Conservation (phyloP, 2,797 vertebrate species). For the Hirundo rustica region DNA sequence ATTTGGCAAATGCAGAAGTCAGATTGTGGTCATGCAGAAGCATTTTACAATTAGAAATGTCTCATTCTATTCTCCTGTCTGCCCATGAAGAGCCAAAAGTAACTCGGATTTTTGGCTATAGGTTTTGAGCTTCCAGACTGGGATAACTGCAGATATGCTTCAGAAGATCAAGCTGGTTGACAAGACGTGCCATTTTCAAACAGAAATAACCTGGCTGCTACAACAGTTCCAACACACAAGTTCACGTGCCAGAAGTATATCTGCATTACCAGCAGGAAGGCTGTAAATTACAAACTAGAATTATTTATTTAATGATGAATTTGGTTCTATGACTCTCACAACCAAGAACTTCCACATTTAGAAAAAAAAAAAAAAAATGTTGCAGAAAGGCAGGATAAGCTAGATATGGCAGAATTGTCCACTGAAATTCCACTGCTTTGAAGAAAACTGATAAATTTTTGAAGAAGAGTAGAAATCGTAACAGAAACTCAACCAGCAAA, state of each 20-base stretch:
- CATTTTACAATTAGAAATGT: slow-evolving; percentile 16
- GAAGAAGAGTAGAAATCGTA: not conserved
- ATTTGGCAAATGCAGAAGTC: slow-evolving; percentile 36
- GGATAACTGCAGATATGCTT: not conserved
- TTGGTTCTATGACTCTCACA: not conserved
- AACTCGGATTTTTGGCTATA: slow-evolving; percentile 4
- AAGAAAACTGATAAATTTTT: not conserved
- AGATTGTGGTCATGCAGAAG: slow-evolving; percentile 25
- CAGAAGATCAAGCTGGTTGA: not conserved
- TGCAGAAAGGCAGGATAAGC: not conserved
- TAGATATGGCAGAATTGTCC: not conserved
- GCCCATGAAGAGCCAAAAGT: slow-evolving; percentile 14
- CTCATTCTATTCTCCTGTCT: slow-evolving; percentile 26
- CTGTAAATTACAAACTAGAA: not conserved
- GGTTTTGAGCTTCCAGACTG: not conserved
- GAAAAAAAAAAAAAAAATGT: no score
- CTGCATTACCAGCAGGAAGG: not conserved
- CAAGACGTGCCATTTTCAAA: not conserved
- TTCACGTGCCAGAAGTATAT: not conserved
- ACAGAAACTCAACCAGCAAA: not conserved
- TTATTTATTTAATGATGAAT: not conserved
- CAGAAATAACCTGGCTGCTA: not conserved
- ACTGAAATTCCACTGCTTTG: not conserved
- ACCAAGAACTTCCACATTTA: not conserved
- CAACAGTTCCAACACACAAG: not conserved